Conservation (phyloP, 2,888 invertebrate species). For the Blomia tropicalis region DNA sequence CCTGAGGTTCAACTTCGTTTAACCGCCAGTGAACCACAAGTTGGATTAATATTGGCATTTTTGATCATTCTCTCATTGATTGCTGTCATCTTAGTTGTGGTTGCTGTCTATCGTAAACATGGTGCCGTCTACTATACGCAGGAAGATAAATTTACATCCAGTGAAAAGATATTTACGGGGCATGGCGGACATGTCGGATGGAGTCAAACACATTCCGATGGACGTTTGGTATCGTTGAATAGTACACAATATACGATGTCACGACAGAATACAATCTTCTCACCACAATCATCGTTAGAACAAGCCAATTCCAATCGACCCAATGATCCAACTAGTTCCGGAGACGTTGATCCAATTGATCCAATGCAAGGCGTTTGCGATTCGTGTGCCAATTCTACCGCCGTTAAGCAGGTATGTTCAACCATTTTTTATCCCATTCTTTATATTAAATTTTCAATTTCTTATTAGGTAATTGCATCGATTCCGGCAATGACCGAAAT, state of each 20-base stretch:
- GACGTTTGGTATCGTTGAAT: background rate
- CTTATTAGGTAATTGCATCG: background rate
- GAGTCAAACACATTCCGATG: background rate
- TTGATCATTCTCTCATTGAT: conserved; percentile 41
- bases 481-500: conserved; percentile 12
- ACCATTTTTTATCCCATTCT: background rate
- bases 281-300: conserved; percentile 1
- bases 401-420: background rate
- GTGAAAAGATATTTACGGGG: conserved; percentile 4
- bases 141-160: conserved; percentile 44
- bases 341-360: background rate
- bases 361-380: background rate
- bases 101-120: conserved; percentile 49
- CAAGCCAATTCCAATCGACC: background rate
- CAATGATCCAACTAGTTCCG: too few relatives aligned
- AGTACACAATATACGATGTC: background rate
- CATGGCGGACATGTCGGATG: background rate
- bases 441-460: background rate
- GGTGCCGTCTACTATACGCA: conserved; percentile 62
- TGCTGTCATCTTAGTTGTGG: conserved; percentile 40
- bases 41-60: conserved; percentile 43
- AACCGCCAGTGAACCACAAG: conserved; percentile 27
- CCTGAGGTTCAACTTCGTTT: conserved; percentile 24
- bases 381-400: background rate
- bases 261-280: conserved; percentile 2